Percentiles rank a stretch among this genome's conserved stretches.
phyloP scores from a whole-genome alignment of 2,797 vertebrate genomes.

The Xiphophorus birchmanni region DNA sequence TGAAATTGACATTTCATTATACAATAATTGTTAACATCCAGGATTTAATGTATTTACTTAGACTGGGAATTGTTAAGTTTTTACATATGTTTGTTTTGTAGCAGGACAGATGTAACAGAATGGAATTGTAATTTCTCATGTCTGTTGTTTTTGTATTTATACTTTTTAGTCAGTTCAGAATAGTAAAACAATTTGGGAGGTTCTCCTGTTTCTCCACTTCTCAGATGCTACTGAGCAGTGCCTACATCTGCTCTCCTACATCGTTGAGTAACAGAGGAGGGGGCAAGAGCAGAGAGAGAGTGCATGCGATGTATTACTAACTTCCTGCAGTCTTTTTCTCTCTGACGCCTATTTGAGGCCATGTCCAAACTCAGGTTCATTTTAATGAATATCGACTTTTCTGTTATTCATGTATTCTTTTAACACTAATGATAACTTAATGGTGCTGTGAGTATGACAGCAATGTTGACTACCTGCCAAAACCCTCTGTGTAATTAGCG shows the following conservation, averaged over 20 bases:
- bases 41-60: background rate
- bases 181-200: background rate
- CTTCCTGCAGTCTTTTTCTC: background rate
- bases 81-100: background rate
- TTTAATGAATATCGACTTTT: background rate
- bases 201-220: background rate
- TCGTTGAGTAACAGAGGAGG: background rate
- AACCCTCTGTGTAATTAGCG: conserved; percentile 42
- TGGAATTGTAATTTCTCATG: background rate
- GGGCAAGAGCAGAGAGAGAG: background rate
- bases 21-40: background rate
- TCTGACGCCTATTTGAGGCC: background rate
- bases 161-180: background rate
- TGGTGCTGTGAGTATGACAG: conserved; percentile 47
- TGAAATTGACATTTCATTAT: background rate
- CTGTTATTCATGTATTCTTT: conserved; percentile 29
- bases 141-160: background rate
- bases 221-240: background rate
- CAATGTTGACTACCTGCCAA: conserved; percentile 45
- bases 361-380: background rate
- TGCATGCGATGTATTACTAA: background rate
- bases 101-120: background rate
- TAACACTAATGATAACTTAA: conserved; percentile 53
- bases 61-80: background rate
- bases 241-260: background rate